A percentile compares a stretch with the other conserved stretches of the same genome.
phyloP scores from a whole-genome alignment of 2,797 vertebrate species.

The Acanthurus leucopareius region DNA sequence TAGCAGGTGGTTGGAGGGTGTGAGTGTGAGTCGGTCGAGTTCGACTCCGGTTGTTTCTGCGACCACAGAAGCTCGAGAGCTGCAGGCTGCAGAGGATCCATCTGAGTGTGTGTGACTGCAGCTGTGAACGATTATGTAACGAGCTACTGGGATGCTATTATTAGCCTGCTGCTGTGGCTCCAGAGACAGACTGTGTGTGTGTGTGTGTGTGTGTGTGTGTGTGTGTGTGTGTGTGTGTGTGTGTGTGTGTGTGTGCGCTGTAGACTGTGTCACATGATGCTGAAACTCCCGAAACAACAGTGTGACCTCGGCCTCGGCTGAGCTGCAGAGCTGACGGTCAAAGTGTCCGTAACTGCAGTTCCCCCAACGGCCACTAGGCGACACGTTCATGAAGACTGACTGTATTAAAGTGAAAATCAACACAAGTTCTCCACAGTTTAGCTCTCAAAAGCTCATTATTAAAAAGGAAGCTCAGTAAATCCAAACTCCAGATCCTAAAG shows the following conservation, averaged over 20 bases:
- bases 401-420: too few species aligned
- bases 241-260: slow-evolving; percentile 1
- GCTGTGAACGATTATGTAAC: slow-evolving; percentile 67
- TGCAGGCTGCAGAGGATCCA: slow-evolving; percentile 9
- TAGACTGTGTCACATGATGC: background rate
- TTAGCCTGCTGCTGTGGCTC: slow-evolving; percentile 67
- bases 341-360: background rate
- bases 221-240: background rate
- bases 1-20: too few species aligned
- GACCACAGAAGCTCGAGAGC: background rate
- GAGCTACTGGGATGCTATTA: slow-evolving; percentile 62
- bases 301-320: slow-evolving; percentile 3
- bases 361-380: background rate
- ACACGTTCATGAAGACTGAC: background rate
- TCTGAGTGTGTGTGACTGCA: slow-evolving; percentile 34
- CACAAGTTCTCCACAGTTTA: too few species aligned
- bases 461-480: too few species aligned
- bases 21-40: slow-evolving; percentile 8
- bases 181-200: slow-evolving; percentile 32
- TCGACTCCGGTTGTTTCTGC: background rate
- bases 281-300: background rate
- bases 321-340: background rate
- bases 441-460: too few species aligned
- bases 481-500: too few species aligned
- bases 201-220: slow-evolving; percentile 22